Evolutionary conservation across 53 echinoderm and acorn worm genomes (phyloP).

Genomic region (Echinarachnius parma): DNA sequence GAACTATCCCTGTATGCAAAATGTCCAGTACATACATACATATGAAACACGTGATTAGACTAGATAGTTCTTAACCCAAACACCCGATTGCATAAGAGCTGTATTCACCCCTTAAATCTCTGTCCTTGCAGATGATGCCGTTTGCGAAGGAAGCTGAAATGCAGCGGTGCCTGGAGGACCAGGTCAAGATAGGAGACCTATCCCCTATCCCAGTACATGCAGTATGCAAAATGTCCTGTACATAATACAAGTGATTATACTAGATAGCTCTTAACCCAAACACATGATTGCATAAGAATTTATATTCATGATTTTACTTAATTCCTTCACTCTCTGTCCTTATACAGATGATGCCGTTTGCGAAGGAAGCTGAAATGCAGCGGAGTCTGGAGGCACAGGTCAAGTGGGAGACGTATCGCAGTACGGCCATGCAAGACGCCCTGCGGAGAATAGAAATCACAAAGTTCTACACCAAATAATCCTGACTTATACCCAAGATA

Average conservation of each 20-base stretch:
- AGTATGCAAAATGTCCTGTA: constrained; percentile 14
- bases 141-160: constrained; percentile 39
- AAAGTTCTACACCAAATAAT: constrained; percentile 22
- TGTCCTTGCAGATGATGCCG: constrained; percentile 50
- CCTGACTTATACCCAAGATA: no score
- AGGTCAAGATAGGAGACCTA: constrained; percentile 29
- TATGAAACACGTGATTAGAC: no score
- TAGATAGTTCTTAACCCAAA: no score
- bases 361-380: constrained; percentile 29
- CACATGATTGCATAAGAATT: no score
- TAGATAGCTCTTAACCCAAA: no score
- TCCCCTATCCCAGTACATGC: not conserved
- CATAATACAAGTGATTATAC: constrained; percentile 26
- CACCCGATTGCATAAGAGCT: no score
- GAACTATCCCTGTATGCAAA: no score
- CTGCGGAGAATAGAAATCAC: constrained; percentile 16
- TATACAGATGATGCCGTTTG: constrained; percentile 42
- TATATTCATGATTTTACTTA: no score
- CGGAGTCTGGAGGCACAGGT: constrained; percentile 30
- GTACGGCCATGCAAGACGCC: constrained; percentile 14
- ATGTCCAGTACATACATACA: no score
- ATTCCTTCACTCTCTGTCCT: constrained; percentile 1
- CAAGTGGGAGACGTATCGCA: constrained; percentile 25
- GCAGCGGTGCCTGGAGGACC: constrained; percentile 27
- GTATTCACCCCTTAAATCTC: no score